Conservation (phyloP, 2,113 vertebrate genomes). For the Ophthalmolycus amberensis region DNA sequence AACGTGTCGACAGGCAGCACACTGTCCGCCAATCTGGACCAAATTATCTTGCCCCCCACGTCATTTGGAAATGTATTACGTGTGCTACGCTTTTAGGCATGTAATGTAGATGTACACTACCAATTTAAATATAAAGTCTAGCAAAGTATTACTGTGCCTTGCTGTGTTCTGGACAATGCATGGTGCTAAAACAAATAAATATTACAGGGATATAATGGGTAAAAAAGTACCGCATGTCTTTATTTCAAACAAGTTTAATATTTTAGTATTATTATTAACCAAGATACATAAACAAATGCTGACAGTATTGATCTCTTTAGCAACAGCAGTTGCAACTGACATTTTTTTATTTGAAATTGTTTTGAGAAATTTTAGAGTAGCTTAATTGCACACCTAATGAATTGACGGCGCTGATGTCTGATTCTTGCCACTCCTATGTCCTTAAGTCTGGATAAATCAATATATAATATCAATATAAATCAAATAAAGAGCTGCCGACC, state of each 20-base stretch:
- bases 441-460: neutral
- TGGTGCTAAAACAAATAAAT: neutral
- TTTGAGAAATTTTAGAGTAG: too few relatives aligned
- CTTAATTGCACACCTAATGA: too few relatives aligned
- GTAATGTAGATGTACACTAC: neutral
- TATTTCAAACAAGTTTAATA: neutral
- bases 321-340: too few relatives aligned
- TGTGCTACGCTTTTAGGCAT: neutral
- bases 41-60: neutral
- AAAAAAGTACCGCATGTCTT: neutral
- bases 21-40: neutral
- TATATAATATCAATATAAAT: too few relatives aligned
- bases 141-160: neutral
- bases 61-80: neutral
- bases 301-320: too few relatives aligned
- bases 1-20: neutral
- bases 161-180: neutral
- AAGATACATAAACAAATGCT: neutral
- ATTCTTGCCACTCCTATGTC: neutral
- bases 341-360: too few relatives aligned
- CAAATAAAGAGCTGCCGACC: neutral
- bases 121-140: neutral
- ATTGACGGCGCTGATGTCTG: too few relatives aligned
- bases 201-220: neutral
- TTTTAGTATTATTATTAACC: neutral